Percentiles rank a stretch among this genome's conserved stretches.
These are phyloP conservation scores for Pteria penguin DNA, from an alignment of 2,888 invertebrate genomes.

Conservation along the genomic window DNA sequence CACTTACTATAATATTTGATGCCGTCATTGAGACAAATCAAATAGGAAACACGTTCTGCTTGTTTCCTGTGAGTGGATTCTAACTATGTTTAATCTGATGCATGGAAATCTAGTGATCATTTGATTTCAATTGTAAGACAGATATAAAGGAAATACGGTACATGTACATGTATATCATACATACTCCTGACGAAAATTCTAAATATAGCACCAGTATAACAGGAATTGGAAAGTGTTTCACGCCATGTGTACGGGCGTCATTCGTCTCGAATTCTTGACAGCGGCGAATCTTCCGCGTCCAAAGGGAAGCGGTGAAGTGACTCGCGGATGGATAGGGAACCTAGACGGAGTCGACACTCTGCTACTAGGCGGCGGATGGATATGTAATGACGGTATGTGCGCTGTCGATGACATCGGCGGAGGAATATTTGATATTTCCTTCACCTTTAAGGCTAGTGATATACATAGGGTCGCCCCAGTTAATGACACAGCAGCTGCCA, in stretches of 20 bases:
- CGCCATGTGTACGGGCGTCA: neutral
- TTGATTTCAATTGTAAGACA: too few relatives aligned
- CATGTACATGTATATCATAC: too few relatives aligned
- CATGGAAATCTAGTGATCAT: too few relatives aligned
- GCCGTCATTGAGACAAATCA: too few relatives aligned
- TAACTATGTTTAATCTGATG: too few relatives aligned
- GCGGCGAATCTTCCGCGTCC: neutral
- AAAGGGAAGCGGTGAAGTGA: slow-evolving; percentile 36
- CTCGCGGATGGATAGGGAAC: too few relatives aligned
- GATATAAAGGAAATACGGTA: too few relatives aligned
- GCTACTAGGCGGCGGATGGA: slow-evolving; percentile 37
- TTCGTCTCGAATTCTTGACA: slow-evolving; percentile 1
- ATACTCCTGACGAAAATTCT: too few relatives aligned
- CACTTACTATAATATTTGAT: too few relatives aligned
- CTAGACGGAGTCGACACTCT: slow-evolving; percentile 33
- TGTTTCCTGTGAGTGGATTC: too few relatives aligned
- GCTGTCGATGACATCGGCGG: neutral
- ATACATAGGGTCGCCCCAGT: slow-evolving; percentile 6
- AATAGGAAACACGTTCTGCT: too few relatives aligned
- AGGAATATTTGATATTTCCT: neutral
- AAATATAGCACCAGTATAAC: too few relatives aligned
- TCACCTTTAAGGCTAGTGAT: slow-evolving; percentile 10
- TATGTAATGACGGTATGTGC: slow-evolving; percentile 29
- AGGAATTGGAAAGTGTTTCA: neutral
- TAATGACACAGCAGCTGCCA: neutral